Evolutionary conservation across 92 coral and sea anemone species (phyloP).

Genomic region (Heteractis magnifica): DNA sequence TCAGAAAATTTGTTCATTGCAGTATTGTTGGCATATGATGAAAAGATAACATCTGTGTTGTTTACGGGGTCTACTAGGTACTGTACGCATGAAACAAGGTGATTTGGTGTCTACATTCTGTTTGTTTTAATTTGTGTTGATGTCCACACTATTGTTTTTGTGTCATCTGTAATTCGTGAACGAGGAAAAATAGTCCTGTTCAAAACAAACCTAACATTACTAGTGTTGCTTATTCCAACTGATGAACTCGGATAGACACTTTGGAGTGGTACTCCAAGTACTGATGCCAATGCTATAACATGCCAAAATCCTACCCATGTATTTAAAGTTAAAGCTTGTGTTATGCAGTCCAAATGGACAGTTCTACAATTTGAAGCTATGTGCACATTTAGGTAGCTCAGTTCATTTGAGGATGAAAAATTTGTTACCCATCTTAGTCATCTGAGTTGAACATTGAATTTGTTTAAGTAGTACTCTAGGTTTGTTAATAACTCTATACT

Average conservation of each 20-base stretch:
- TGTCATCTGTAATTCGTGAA: background rate
- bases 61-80: background rate
- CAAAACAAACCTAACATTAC: slow-evolving; percentile 44
- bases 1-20: background rate
- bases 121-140: slow-evolving; percentile 11
- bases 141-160: slow-evolving; percentile 32
- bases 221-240: slow-evolving; percentile 23
- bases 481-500: slow-evolving; percentile 37
- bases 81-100: slow-evolving; percentile 32
- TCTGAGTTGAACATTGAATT: slow-evolving; percentile 39
- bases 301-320: slow-evolving; percentile 61
- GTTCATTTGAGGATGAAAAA: slow-evolving; percentile 25
- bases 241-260: slow-evolving; percentile 48
- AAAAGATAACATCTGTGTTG: background rate
- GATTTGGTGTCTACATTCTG: slow-evolving; percentile 26
- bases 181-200: slow-evolving; percentile 41
- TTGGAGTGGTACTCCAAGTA: slow-evolving; percentile 38
- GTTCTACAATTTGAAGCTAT: slow-evolving; percentile 20
- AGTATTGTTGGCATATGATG: background rate
- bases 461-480: slow-evolving; percentile 38
- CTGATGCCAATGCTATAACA: slow-evolving; percentile 48
- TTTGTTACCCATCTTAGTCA: slow-evolving; percentile 41
- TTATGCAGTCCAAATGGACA: slow-evolving; percentile 14
- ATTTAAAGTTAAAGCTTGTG: slow-evolving; percentile 21
- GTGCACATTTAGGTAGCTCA: slow-evolving; percentile 28